These are phyloP conservation scores for Electrona antarctica DNA, from an alignment of 2,113 vertebrate genomes.

Conservation along the genomic window DNA sequence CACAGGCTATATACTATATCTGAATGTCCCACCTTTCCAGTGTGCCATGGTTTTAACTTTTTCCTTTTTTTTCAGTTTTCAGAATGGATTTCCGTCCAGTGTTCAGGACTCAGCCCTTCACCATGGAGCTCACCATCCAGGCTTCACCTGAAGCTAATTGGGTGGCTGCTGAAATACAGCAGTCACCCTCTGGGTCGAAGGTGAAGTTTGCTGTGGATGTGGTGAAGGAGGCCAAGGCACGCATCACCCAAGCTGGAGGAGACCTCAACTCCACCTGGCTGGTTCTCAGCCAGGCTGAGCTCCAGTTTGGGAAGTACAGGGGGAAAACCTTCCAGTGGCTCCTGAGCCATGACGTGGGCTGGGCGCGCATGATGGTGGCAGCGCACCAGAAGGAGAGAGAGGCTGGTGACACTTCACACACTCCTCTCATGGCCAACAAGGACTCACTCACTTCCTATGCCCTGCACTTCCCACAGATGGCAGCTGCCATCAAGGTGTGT, in stretches of 20 bases:
- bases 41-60: too few species aligned
- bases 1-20: too few species aligned
- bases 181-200: background rate
- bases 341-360: background rate
- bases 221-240: background rate
- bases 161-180: too few species aligned
- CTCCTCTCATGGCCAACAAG: background rate
- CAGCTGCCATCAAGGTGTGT: background rate
- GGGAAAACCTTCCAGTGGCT: background rate
- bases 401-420: background rate
- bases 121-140: too few species aligned
- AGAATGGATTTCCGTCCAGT: too few species aligned
- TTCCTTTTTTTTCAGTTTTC: too few species aligned
- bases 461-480: background rate
- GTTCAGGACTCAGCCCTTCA: too few species aligned
- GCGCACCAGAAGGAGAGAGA: background rate
- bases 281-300: background rate
- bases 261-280: background rate
- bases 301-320: constrained; percentile 2
- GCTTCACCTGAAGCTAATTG: background rate
- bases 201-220: background rate
- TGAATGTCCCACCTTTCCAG: too few species aligned
- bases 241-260: background rate
- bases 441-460: background rate
- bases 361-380: background rate